phyloP scores from a whole-genome alignment of 2,113 vertebrate species.

The Cololabis saira region DNA sequence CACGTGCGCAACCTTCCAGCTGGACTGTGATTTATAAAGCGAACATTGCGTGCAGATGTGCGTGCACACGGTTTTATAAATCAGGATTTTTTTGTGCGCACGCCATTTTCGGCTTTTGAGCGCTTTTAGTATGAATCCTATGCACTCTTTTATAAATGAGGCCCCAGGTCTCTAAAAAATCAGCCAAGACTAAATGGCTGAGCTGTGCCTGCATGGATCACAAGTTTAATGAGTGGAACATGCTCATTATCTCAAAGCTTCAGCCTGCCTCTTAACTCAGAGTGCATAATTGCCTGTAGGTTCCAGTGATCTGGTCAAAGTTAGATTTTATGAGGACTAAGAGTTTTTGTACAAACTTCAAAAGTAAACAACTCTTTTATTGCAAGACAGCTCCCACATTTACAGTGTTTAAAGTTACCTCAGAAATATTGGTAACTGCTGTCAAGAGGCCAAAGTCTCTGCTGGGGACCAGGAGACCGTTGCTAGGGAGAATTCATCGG shows the following conservation, averaged over 20 bases:
- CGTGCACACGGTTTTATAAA: no score
- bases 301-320: conserved; percentile 2
- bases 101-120: no score
- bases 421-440: not conserved
- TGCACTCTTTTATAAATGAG: no score
- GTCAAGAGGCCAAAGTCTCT: conserved; percentile 3
- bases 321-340: not conserved
- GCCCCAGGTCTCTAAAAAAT: conserved; percentile 13
- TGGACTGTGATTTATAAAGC: no score
- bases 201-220: not conserved
- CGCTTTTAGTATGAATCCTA: no score
- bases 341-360: not conserved
- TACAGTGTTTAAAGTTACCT: not conserved
- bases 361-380: not conserved
- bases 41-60: no score
- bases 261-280: conserved; percentile 1
- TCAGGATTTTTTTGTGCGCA: no score
- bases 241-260: not conserved
- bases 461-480: not conserved
- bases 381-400: not conserved
- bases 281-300: conserved; percentile 1
- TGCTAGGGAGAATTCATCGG: not conserved
- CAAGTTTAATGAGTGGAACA: not conserved
- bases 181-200: not conserved
- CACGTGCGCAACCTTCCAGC: no score